Evolutionary conservation across 1,140 invertebrate species (phyloP), one percentile per base, ranked within the genome.

Genomic region (Diabrotica virgifera): DNA sequence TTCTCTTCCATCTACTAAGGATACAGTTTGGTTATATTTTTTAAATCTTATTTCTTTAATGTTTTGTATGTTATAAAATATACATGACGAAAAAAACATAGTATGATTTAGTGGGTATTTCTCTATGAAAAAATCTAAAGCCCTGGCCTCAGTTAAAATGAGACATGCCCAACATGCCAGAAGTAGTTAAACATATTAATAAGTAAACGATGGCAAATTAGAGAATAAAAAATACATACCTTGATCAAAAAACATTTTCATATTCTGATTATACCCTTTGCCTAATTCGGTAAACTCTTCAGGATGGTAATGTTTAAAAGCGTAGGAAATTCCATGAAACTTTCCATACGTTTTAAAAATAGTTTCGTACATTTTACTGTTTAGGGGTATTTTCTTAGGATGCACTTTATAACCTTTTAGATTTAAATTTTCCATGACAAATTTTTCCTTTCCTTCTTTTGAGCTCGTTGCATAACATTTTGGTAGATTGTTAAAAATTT

Each of bases 401-500:
- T 53, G 36, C 35, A 70, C 12, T 9, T 35, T 14, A 40, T 52
- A 72, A 13, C 53, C 53, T 37, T 62, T 36, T 10, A 53, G 24
- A 14, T 59, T 63, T n/a, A 72, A 36, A 56, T 72, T 68, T 62
- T 68, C 66, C 52, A 86, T 68, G 36, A 84, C 72, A 5, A 84
- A 77, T 55, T 80, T 76, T 74, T 84, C 82, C 54, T 80, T 68
- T 4, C 71, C 70, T 37, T 74, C 72, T 62, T 81, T 77, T n/a
- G 24, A 59, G 7, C 66, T 66, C 3, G 67, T 72, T 12, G 71
- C 36, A 5, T n/a, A 62, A 62, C 60, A 62, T 54, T 40, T 62
- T 13, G 60, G 60, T 52, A 62, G 0, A 5, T 11, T 5, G 8
- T 11, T 38, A 36, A 62, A 75, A 62, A 74, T 72, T 36, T 78